A percentile compares a stretch with the other conserved stretches of the same genome.
Conservation (phyloP, 1,140 invertebrate species). For the Bombyx mandarina region DNA sequence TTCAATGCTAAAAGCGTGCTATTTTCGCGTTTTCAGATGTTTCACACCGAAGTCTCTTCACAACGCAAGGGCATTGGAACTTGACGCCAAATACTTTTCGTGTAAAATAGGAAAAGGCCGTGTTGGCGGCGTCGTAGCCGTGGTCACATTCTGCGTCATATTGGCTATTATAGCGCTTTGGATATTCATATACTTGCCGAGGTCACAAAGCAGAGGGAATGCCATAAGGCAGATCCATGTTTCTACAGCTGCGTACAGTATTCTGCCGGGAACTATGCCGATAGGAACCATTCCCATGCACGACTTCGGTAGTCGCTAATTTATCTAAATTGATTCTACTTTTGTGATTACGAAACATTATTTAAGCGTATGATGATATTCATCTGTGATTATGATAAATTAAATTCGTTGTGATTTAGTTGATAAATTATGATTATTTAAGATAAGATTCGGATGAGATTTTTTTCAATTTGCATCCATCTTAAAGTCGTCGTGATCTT, state of each 20-base stretch:
- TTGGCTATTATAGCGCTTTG: constrained; percentile 34
- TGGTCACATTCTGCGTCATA: constrained; percentile 29
- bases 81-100: constrained; percentile 37
- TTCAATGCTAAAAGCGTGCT: no score
- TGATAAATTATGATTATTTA: no score
- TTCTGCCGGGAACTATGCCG: constrained; percentile 26
- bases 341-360: no score
- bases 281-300: no score
- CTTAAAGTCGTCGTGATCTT: no score
- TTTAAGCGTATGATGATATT: no score
- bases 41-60: constrained; percentile 31
- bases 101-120: constrained; percentile 18
- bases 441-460: no score
- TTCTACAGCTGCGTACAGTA: constrained; percentile 28
- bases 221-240: constrained; percentile 21
- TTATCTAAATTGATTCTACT: no score
- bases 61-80: constrained; percentile 45
- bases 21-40: constrained; percentile 38
- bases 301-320: no score
- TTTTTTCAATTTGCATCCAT: no score
- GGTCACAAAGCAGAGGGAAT: constrained; percentile 20
- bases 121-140: constrained; percentile 25
- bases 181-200: constrained; percentile 39
- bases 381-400: no score
- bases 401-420: no score